phyloP scores from a whole-genome alignment of 2,113 vertebrate species.

The Carettochelys insculpta region DNA sequence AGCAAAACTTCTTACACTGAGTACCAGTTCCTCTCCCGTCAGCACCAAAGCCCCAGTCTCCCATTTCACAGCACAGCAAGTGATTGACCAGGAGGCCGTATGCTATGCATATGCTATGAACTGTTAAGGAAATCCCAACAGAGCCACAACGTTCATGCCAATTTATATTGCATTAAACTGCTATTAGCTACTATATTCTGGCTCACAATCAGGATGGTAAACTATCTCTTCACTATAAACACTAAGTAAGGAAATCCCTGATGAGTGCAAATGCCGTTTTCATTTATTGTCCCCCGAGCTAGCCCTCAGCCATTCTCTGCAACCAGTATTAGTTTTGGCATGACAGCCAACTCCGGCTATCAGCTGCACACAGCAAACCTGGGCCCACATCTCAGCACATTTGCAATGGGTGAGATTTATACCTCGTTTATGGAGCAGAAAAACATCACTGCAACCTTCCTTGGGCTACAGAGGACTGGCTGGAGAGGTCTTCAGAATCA shows the following conservation, averaged over 20 bases:
- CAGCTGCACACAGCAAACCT: background rate
- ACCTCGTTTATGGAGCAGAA: background rate
- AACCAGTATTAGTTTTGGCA: background rate
- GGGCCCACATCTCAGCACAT: background rate
- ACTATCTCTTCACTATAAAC: conserved; percentile 48
- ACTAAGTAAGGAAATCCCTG: conserved; percentile 41
- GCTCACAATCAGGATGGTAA: conserved; percentile 60
- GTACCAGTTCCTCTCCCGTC: background rate
- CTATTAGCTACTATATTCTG: conserved; percentile 56
- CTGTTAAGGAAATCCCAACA: conserved; percentile 59
- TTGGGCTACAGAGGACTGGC: background rate
- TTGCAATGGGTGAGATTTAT: background rate
- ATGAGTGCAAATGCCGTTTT: conserved; percentile 33
- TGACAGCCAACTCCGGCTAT: background rate
- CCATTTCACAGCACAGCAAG: conserved; percentile 2
- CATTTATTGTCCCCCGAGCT: conserved; percentile 42
- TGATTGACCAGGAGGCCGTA: conserved; percentile 35
- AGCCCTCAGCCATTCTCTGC: background rate
- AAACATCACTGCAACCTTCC: background rate
- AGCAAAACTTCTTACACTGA: conserved; percentile 6
- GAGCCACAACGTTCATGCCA: conserved; percentile 58
- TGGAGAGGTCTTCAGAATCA: background rate
- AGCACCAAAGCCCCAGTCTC: background rate
- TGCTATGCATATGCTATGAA: conserved; percentile 53
- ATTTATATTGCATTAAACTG: conserved; percentile 68